Evolutionary conservation across 1,140 invertebrate species (phyloP).

Genomic region (Lepidotrigona ventralis): DNA sequence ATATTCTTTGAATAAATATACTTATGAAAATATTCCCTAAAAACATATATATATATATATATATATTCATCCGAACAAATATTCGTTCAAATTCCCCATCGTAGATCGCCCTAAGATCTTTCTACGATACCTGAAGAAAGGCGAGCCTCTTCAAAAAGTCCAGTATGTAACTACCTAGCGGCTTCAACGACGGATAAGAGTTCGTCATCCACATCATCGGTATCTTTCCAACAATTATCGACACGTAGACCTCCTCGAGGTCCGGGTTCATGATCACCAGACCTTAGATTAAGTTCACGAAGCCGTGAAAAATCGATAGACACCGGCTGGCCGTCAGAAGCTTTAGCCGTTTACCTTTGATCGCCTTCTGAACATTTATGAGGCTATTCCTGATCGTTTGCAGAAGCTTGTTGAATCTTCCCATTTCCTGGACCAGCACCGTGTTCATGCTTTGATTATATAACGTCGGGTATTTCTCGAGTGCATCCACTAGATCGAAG

Average conservation of each 20-base stretch:
- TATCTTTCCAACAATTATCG: constrained; percentile 92
- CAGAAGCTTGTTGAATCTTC: constrained; percentile 91
- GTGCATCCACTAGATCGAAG: constrained; percentile 85
- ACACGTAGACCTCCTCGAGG: constrained; percentile 92
- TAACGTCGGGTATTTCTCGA: constrained; percentile 88
- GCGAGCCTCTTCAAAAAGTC: constrained; percentile 91
- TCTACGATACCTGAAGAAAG: constrained; percentile 85
- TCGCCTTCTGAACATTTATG: constrained; percentile 90
- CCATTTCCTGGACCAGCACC: constrained; percentile 97
- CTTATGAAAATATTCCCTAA: not conserved
- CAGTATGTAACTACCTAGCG: constrained; percentile 92
- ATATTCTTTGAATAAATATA: too few species aligned
- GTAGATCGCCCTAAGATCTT: not conserved
- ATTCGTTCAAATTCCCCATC: not conserved
- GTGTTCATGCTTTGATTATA: constrained; percentile 95
- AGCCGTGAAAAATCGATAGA: constrained; percentile 22
- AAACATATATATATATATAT: too few species aligned
- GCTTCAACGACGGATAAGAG: constrained; percentile 96
- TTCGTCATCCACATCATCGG: constrained; percentile 90
- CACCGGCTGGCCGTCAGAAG: too few species aligned
- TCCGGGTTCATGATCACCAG: constrained; percentile 91
- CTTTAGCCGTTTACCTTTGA: constrained; percentile 86
- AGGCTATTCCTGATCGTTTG: constrained; percentile 88
- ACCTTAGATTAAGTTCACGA: constrained; percentile 79
- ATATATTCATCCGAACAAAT: too few species aligned